These are phyloP conservation scores for Polydrusus pterygomalis DNA, from an alignment of 2,888 invertebrate genomes.

Conservation along the genomic window DNA sequence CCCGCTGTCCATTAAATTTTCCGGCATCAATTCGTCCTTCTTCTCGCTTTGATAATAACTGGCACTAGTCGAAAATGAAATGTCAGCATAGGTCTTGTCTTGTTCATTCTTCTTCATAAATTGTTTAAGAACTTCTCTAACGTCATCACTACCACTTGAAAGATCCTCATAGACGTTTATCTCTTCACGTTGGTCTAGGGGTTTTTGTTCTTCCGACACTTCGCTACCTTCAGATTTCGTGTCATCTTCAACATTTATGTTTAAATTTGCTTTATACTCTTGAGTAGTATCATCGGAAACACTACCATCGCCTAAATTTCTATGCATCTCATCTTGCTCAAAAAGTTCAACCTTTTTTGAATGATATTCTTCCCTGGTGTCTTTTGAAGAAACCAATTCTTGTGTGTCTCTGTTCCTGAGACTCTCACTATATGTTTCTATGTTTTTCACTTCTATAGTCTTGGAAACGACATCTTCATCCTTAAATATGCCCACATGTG, in stretches of 20 bases:
- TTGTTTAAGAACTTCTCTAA: slow-evolving; percentile 33
- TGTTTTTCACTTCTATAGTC: slow-evolving; percentile 18
- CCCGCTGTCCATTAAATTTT: slow-evolving; percentile 20
- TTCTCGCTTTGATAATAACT: slow-evolving; percentile 25
- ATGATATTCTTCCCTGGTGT: slow-evolving; percentile 28
- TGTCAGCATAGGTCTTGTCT: slow-evolving; percentile 16
- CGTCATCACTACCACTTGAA: slow-evolving; percentile 58
- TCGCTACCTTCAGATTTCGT: background rate
- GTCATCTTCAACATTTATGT: background rate
- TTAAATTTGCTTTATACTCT: background rate
- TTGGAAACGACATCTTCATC: slow-evolving; percentile 24
- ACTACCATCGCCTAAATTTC: background rate
- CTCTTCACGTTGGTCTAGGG: background rate
- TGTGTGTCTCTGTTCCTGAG: slow-evolving; percentile 6
- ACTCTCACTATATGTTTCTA: slow-evolving; percentile 25
- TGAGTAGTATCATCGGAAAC: slow-evolving; percentile 1
- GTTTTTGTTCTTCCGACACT: background rate
- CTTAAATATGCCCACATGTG: background rate
- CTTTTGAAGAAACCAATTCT: slow-evolving; percentile 20
- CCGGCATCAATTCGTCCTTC: background rate
- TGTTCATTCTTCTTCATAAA: slow-evolving; percentile 4
- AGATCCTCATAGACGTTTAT: slow-evolving; percentile 59
- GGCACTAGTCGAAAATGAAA: slow-evolving; percentile 22
- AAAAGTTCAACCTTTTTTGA: slow-evolving; percentile 23
- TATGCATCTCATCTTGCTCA: background rate